These are phyloP conservation scores for Chloropsis cyanopogon DNA, from an alignment of 2,113 vertebrate species.

Conservation along the genomic window DNA sequence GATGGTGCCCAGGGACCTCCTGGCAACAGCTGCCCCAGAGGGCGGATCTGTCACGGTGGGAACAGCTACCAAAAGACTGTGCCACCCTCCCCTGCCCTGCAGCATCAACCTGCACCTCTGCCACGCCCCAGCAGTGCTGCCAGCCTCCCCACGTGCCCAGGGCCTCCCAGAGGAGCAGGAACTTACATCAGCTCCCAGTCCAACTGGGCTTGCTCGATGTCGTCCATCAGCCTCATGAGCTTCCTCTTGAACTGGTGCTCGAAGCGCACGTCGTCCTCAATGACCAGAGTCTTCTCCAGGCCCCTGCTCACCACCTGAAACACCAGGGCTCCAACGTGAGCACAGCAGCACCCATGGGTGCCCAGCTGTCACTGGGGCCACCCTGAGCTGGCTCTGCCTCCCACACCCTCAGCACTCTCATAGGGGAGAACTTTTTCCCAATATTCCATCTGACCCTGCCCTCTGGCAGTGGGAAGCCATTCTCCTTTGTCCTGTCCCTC, in stretches of 20 bases:
- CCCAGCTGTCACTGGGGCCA: not conserved
- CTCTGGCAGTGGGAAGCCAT: not conserved
- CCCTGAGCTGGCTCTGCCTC: not conserved
- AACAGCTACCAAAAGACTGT: not conserved
- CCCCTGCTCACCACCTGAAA: conserved; percentile 82
- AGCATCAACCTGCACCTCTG: not conserved
- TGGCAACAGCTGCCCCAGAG: not conserved
- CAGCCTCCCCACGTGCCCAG: rapidly evolving
- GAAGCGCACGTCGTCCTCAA: conserved; percentile 95
- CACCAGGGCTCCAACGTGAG: not conserved
- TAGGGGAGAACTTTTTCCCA: rapidly evolving
- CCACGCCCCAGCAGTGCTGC: not conserved
- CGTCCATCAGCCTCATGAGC: conserved; percentile 85
- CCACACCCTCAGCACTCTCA: not conserved
- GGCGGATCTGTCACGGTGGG: too few species aligned
- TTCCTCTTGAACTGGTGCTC: conserved; percentile 90
- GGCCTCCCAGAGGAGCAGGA: not conserved
- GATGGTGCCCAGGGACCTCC: not conserved
- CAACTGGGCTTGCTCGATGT: conserved; percentile 79
- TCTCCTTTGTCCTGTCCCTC: not conserved
- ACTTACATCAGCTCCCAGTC: conserved; percentile 98
- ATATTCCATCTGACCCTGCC: not conserved
- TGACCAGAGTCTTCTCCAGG: conserved; percentile 83
- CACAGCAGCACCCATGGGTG: rapidly evolving
- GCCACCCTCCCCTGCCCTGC: not conserved